phyloP scores from a whole-genome alignment of 1,140 invertebrate species.

The Nasonia vitripennis region DNA sequence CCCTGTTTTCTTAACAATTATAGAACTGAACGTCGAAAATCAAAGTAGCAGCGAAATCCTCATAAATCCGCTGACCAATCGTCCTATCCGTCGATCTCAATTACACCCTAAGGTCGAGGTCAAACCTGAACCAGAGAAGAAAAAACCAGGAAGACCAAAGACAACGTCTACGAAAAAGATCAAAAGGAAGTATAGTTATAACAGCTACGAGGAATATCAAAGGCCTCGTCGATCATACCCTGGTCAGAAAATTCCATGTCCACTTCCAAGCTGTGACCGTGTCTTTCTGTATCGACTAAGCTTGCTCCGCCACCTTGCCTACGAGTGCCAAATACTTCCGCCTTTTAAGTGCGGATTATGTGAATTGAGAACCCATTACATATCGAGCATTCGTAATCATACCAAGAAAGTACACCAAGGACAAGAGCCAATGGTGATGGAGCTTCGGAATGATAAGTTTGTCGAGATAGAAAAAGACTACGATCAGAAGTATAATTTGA shows the following conservation, averaged over 20 bases:
- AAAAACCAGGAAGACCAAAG: background rate
- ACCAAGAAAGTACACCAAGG: background rate
- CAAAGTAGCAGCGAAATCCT: no score
- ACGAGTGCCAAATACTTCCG: constrained; percentile 70
- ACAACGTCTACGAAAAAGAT: background rate
- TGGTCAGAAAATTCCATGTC: constrained; percentile 5
- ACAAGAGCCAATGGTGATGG: background rate
- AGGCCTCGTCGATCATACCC: background rate
- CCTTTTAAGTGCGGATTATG: constrained; percentile 57
- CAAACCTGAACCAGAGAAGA: background rate
- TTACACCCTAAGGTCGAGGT: background rate
- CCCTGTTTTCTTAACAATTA: background rate
- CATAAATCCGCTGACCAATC: no score
- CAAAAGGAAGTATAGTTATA: background rate
- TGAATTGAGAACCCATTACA: background rate
- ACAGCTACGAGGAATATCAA: background rate
- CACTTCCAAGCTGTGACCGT: constrained; percentile 65
- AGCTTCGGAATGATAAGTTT: background rate
- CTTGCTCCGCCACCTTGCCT: constrained; percentile 65
- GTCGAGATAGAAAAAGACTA: background rate
- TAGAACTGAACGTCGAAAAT: background rate
- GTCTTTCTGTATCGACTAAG: constrained; percentile 68
- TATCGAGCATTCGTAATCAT: background rate
- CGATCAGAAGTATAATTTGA: background rate
- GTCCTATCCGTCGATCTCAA: no score